A percentile compares a stretch with the other conserved stretches of the same genome.
Evolutionary conservation across 2,797 vertebrate species (phyloP).

Genomic region (Schizopygopsis malacanthus): DNA sequence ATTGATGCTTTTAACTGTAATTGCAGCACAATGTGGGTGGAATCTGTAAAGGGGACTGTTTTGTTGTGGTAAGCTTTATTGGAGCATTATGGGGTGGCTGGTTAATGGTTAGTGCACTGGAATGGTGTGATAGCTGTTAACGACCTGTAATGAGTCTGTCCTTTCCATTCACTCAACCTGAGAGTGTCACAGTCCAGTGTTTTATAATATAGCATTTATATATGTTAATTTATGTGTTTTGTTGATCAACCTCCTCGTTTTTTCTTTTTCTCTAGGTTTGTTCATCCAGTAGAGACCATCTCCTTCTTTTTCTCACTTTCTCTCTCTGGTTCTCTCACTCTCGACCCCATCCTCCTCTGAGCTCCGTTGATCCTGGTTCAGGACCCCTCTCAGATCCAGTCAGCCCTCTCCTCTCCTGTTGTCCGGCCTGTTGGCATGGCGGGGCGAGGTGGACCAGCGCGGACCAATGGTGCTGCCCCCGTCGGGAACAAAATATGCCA

Average conservation of each 20-base stretch:
- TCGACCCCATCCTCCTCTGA: constrained; percentile 61
- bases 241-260: neutral
- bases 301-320: constrained; percentile 46
- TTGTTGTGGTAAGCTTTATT: neutral
- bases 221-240: neutral
- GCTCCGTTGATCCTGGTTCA: constrained; percentile 34
- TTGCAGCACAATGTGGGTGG: constrained; percentile 26
- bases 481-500: constrained; percentile 98
- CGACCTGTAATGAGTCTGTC: neutral
- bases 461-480: constrained; percentile 90
- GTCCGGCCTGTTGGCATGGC: constrained; percentile 81
- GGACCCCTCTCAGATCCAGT: constrained; percentile 15
- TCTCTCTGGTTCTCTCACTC: constrained; percentile 54
- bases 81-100: constrained; percentile 11
- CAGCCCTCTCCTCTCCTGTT: constrained; percentile 49
- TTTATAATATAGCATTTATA: neutral
- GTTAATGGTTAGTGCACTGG: constrained; percentile 23
- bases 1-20: constrained; percentile 35
- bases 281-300: constrained; percentile 7
- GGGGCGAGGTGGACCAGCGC: constrained; percentile 91
- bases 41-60: constrained; percentile 12
- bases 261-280: constrained; percentile 16
- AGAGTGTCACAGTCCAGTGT: neutral
- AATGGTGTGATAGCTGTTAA: constrained; percentile 18
- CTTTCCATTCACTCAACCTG: constrained; percentile 7